phyloP scores from a whole-genome alignment of 2,888 invertebrate genomes.

The Drosophila mulleri region DNA sequence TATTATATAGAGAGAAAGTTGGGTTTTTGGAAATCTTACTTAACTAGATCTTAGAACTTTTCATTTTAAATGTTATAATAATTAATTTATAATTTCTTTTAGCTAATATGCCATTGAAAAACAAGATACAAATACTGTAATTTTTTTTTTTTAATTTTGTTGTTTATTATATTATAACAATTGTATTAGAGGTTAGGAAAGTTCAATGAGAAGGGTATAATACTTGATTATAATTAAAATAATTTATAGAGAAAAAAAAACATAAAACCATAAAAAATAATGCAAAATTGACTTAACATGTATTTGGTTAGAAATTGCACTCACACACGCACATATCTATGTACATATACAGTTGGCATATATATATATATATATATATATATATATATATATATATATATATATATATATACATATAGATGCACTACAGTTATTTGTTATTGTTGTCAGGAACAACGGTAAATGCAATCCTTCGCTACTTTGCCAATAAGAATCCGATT shows the following conservation, averaged over 20 bases:
- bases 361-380: neutral
- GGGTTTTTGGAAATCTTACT: slow-evolving; percentile 39
- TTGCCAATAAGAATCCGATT: slow-evolving; percentile 33
- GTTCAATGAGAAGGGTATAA: slow-evolving; percentile 27
- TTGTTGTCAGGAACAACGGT: slow-evolving; percentile 23
- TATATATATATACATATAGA: neutral
- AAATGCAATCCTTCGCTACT: slow-evolving; percentile 51
- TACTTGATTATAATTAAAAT: slow-evolving; percentile 12
- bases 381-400: neutral
- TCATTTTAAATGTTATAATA: neutral
- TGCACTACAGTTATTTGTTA: neutral
- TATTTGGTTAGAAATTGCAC: slow-evolving; percentile 50
- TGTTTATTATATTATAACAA: slow-evolving; percentile 21
- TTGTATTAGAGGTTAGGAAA: slow-evolving; percentile 6
- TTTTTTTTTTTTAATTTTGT: neutral
- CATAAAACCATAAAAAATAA: neutral
- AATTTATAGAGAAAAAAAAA: neutral
- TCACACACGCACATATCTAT: slow-evolving; percentile 8
- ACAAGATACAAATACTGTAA: neutral
- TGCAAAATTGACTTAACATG: slow-evolving; percentile 5
- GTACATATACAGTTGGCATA: neutral
- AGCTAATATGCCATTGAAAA: neutral
- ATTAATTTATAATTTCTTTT: slow-evolving; percentile 1
- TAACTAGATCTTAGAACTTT: slow-evolving; percentile 40
- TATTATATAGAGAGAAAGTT: slow-evolving; percentile 27